These are phyloP conservation scores for Eptesicus fuscus DNA, from an alignment of 2,113 vertebrate genomes.

Conservation along the genomic window DNA sequence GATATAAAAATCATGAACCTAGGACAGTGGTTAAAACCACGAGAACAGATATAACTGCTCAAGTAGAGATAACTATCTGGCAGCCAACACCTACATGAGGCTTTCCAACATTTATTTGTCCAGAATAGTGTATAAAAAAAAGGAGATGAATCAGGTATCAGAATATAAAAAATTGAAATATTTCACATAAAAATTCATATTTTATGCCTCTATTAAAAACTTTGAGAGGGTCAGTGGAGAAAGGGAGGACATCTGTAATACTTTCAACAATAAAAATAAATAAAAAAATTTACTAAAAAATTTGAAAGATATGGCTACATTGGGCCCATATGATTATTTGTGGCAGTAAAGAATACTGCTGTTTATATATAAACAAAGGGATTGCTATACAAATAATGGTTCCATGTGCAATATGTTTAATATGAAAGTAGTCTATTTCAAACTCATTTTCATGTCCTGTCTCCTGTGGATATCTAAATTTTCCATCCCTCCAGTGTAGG, in stretches of 20 bases:
- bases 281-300: neutral
- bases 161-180: neutral
- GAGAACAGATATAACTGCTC: neutral
- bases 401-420: neutral
- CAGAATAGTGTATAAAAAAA: neutral
- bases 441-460: neutral
- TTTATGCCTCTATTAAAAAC: neutral
- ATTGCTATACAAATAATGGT: neutral
- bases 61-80: neutral
- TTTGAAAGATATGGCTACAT: neutral
- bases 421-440: neutral
- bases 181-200: conserved; percentile 12
- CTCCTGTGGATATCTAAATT: neutral
- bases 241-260: no score
- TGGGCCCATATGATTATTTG: neutral
- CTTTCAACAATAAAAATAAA: no score
- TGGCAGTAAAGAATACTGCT: neutral
- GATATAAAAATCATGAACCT: neutral
- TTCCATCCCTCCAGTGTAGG: neutral
- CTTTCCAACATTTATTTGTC: neutral
- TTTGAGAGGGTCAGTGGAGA: no score
- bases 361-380: conserved; percentile 1
- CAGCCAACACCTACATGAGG: neutral
- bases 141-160: neutral
- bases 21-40: neutral